Percentiles rank a stretch among this genome's conserved stretches.
phyloP scores from a whole-genome alignment of 2,797 vertebrate genomes.

The Spinus pinus region DNA sequence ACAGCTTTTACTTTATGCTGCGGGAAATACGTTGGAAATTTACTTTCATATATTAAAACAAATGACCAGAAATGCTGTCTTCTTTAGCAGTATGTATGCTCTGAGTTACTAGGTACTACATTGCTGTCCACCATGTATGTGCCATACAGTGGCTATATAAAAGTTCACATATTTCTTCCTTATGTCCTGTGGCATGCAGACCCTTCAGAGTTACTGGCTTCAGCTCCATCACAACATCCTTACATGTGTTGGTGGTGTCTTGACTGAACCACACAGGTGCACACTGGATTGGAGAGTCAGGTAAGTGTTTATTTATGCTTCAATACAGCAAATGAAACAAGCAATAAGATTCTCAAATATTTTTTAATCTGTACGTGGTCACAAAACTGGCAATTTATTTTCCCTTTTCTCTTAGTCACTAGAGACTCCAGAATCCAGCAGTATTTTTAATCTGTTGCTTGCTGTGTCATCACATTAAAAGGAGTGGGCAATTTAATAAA shows the following conservation, averaged over 20 bases:
- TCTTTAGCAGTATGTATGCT: not conserved
- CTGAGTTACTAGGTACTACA: not conserved
- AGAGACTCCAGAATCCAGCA: not conserved
- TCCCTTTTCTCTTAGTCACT: not conserved
- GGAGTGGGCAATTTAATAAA: not conserved
- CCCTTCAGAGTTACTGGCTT: not conserved
- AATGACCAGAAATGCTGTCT: not conserved
- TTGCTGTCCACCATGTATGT: not conserved
- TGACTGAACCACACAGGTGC: fast-evolving
- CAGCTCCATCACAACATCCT: not conserved
- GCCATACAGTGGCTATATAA: not conserved
- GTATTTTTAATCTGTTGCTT: not conserved
- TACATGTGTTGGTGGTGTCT: not conserved
- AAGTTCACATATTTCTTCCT: not conserved
- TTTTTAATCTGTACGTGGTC: not conserved
- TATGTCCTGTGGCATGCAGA: not conserved
- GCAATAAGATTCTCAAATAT: not conserved
- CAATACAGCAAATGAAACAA: not conserved
- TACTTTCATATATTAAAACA: not conserved
- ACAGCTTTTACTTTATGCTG: not conserved
- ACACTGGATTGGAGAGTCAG: not conserved
- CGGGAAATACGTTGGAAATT: not conserved
- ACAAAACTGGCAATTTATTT: not conserved
- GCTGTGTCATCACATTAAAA: not conserved
- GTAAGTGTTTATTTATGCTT: not conserved